phyloP scores from a whole-genome alignment of 2,113 vertebrate species.

The Rhinopomastus cyanomelas region DNA sequence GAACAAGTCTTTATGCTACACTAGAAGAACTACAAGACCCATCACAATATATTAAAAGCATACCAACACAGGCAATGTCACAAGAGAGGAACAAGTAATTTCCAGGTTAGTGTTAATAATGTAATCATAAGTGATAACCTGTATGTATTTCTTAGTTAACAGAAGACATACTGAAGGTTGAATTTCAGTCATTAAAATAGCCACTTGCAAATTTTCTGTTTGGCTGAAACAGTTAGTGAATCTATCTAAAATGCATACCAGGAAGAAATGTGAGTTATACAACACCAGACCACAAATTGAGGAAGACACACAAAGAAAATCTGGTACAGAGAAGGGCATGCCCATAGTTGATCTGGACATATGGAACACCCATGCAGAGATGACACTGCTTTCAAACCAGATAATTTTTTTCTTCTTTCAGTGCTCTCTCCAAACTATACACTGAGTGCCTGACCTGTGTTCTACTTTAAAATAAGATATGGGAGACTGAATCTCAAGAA shows the following conservation, averaged over 20 bases:
- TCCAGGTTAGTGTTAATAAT: background rate
- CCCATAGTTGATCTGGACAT: slow-evolving; percentile 16
- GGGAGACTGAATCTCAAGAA: background rate
- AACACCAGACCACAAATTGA: background rate
- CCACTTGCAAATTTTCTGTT: background rate
- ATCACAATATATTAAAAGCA: background rate
- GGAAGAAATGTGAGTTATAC: background rate
- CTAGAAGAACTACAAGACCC: background rate
- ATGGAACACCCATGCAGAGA: background rate
- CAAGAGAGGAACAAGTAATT: background rate
- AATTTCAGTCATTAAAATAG: background rate
- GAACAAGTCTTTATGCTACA: background rate
- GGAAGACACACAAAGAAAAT: background rate
- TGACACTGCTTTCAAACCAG: background rate
- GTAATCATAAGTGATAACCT: background rate
- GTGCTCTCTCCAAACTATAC: background rate
- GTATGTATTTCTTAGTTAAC: background rate
- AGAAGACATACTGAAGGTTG: background rate
- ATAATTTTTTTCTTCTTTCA: background rate
- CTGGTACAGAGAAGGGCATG: background rate
- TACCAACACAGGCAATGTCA: background rate
- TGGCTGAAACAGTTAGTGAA: background rate
- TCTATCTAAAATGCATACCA: background rate
- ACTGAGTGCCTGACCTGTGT: background rate
- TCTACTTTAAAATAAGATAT: background rate